Conservation (phyloP, 2,888 invertebrate genomes). For the Drosophila merina region DNA sequence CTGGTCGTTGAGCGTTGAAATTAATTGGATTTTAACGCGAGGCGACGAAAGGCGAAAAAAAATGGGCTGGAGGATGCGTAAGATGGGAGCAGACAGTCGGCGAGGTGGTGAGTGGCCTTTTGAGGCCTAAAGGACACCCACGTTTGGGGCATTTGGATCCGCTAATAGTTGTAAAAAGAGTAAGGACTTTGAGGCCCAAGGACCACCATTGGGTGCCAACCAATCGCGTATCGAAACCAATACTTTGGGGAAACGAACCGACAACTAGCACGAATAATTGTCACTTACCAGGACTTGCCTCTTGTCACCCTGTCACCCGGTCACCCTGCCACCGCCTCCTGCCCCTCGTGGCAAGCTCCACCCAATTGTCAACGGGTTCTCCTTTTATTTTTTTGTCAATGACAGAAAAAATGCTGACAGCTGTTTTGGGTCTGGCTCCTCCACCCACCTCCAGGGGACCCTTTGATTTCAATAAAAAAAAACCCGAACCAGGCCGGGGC, state of each 20-base stretch:
- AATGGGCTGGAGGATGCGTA: constrained; percentile 22
- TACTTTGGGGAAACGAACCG: constrained; percentile 27
- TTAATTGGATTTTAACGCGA: constrained; percentile 42
- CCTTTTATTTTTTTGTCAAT: background rate
- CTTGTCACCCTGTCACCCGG: background rate
- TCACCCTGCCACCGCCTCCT: background rate
- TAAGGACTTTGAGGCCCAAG: background rate
- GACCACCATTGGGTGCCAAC: background rate
- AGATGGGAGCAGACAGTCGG: constrained; percentile 19
- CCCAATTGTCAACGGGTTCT: constrained; percentile 38
- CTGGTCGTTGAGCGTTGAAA: constrained; percentile 35
- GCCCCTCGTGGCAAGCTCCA: constrained; percentile 15
- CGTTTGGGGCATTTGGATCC: background rate
- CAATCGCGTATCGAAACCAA: constrained; percentile 35
- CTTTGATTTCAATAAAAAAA: constrained; percentile 9
- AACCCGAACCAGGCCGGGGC: background rate
- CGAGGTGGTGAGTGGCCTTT: background rate
- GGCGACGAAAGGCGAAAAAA: constrained; percentile 29
- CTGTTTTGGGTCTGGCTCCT: constrained; percentile 29
- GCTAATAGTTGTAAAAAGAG: too few relatives aligned
- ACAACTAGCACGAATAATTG: constrained; percentile 36
- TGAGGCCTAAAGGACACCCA: background rate
- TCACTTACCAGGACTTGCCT: constrained; percentile 23
- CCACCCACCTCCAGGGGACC: background rate
- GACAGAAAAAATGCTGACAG: constrained; percentile 30